Evolutionary conservation across 2,888 invertebrate species (phyloP), one percentile per base, ranked within the genome.

Genomic region (Limenitis camilla): DNA sequence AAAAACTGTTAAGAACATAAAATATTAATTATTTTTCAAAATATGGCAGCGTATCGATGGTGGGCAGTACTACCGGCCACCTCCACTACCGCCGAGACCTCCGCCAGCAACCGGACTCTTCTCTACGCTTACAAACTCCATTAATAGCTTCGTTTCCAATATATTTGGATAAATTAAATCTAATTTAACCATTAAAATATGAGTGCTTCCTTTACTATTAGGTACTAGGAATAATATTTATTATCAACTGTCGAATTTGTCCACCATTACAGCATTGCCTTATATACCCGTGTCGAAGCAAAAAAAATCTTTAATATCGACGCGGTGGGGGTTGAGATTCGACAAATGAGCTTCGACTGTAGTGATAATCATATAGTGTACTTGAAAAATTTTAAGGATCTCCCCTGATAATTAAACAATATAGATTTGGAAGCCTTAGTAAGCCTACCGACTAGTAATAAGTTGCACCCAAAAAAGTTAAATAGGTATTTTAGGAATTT

Each of bases 61-160:
- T 47, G 91, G 91, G 27, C 89, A 88, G 49, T 91, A 88, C 76
- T 92, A 93, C 83, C 85, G 93, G 52, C 93, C 92, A 36, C 78
- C 81, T 53, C 69, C 72, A 46, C 78, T 81, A 49, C 70, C 80
- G 67, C 71, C 88, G 65, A 77, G 87, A 61, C 78, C 88, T 64
- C 76, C 88, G 64, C 67, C 89, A 64, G 75, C 90, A 41, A 64
- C 84, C 42, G 92, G 94, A 32, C 90, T 95, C 63, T 90, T 95
- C 69, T 91, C 94, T 19, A 92, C 94, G 38, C 90, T 95, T 65
- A 91, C 92, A 65, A 94, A 89, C 70, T 93, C 95, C 11, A 91
- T 95, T 67, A 94, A 92, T 70, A 94, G 89, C 69, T 85, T 95
- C 63, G 92, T 95, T 61, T 92, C 90, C 57, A 94, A 92, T 71